These are phyloP conservation scores for Aproaerema taeniolella DNA, from an alignment of 2,888 invertebrate genomes.

Conservation along the genomic window DNA sequence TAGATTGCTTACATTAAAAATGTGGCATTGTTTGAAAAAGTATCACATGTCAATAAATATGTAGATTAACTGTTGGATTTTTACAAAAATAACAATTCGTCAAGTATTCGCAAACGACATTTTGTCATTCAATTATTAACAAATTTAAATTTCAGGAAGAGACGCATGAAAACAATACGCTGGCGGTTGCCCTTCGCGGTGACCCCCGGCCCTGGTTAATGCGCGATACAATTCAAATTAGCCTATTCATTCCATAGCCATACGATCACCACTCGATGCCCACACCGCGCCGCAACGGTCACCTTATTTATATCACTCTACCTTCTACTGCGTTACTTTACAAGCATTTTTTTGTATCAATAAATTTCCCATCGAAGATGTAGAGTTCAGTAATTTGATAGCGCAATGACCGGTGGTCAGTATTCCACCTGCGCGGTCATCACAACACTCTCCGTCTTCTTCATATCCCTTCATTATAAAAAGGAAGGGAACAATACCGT, in stretches of 20 bases:
- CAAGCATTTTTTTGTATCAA: conserved; percentile 40
- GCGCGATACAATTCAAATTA: conserved; percentile 62
- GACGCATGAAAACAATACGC: conserved; percentile 1
- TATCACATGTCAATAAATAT: too few relatives aligned
- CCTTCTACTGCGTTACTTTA: conserved; percentile 52
- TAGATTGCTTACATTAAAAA: too few relatives aligned
- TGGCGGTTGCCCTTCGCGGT: conserved; percentile 40
- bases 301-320: conserved; percentile 30
- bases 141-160: conserved; percentile 10
- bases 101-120: too few relatives aligned
- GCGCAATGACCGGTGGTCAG: conserved; percentile 64
- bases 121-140: neutral
- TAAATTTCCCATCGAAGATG: conserved; percentile 56
- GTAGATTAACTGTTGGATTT: too few relatives aligned
- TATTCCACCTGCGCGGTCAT: conserved; percentile 50
- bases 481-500: conserved; percentile 26
- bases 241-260: conserved; percentile 58
- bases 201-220: conserved; percentile 44
- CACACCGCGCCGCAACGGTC: conserved; percentile 35
- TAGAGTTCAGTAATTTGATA: conserved; percentile 52
- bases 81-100: too few relatives aligned
- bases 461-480: conserved; percentile 22
- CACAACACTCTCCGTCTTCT: conserved; percentile 27
- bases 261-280: conserved; percentile 44
- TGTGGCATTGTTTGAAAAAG: too few relatives aligned